Evolutionary conservation across 2,888 invertebrate genomes (phyloP).

Genomic region (Microplitis manilae): DNA sequence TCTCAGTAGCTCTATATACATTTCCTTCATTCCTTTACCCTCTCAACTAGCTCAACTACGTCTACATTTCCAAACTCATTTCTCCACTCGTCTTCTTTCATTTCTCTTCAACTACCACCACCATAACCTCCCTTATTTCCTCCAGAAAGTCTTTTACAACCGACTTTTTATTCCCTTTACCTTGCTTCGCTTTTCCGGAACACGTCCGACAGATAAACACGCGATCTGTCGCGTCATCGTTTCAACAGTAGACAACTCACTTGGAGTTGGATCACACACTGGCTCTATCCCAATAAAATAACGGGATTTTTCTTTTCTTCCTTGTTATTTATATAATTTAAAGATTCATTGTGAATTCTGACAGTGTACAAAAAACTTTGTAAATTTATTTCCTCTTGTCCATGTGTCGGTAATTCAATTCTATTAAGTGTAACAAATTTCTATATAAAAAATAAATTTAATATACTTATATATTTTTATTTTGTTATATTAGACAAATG

Average conservation of each 20-base stretch:
- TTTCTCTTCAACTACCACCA: constrained; percentile 3
- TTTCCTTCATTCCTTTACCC: background rate
- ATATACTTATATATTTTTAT: background rate
- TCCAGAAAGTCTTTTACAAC: constrained; percentile 7
- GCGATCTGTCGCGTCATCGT: constrained; percentile 24
- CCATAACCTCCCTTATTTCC: background rate
- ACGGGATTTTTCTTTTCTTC: background rate
- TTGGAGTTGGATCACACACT: background rate
- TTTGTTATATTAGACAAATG: no score
- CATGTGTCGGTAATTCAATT: background rate
- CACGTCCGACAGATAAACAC: constrained; percentile 31
- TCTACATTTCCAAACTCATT: background rate
- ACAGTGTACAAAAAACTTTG: background rate
- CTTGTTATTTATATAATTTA: background rate
- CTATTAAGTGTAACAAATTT: no score
- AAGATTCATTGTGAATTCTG: background rate
- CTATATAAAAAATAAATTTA: background rate
- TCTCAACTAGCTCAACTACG: background rate
- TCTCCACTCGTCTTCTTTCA: background rate
- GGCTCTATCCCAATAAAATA: background rate
- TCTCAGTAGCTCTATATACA: background rate
- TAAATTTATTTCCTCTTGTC: background rate
- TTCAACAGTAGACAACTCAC: constrained; percentile 19
- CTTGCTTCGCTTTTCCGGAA: constrained; percentile 17
- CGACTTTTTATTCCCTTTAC: background rate